Base-by-base conservation (phyloP, 2,797 vertebrate genomes). In the Vultur gryphus region DNA sequence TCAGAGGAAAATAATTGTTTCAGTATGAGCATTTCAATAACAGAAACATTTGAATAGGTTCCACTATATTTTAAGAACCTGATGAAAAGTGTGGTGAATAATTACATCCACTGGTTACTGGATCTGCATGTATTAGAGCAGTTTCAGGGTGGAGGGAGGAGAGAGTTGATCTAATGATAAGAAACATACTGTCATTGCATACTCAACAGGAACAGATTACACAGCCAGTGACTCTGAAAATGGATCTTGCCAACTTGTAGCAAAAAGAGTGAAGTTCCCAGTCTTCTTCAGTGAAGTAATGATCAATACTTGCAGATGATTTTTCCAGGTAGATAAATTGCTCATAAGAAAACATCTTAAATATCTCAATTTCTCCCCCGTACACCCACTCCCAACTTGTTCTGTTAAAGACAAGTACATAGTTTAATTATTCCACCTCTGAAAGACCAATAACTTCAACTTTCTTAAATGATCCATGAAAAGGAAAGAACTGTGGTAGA, bases 301-400 rank as follows among this genome's bases (percentile, higher is more conserved):
- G 41, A 93, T 85, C 91, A 90, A 62, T 65, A 76, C n/a, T 46
- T 57, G 72, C 72, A 86, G 62, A 48, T 96, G 10, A 84, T 89
- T 94, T 83, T 84, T 62, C 46, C 72, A 97, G 92, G 82, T 91
- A 93, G 92, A 84, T 86, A 84, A 90, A 92, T 6, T 81, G 43
- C 58, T 89, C 55, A 24, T 37, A 72, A 55, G 26, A 85, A 93
- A 91, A 33, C 25, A 71, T 82, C 72, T 95, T 77, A 55, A 89
- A 73, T 89, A 94, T 46, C 73, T 92, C 37, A 2, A n/a, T 83
- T 94, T 94, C 90, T 89, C 80, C 82, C 80, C 77, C 76, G 0
- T 55, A 87, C 73, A 90, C 83, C 87, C 95, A 93, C 87, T 92
- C 49, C 59, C 70, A 96, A 62, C 76, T 93, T 91, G 51, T 81